Percentiles rank a stretch among this genome's conserved stretches.
phyloP scores from a whole-genome alignment of 2,888 invertebrate species.

The Hirudinaria manillensis region DNA sequence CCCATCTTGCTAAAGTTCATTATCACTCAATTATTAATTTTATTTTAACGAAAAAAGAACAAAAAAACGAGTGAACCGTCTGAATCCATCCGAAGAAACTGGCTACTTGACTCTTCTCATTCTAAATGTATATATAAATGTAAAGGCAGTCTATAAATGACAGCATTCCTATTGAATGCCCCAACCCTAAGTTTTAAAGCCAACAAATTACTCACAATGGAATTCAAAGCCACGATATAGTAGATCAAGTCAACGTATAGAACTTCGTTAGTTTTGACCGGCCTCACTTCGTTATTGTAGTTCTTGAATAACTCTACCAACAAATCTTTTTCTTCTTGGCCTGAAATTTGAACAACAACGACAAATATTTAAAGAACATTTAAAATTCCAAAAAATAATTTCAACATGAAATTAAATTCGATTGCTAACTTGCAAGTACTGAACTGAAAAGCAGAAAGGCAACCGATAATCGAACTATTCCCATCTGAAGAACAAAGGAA shows the following conservation, averaged over 20 bases:
- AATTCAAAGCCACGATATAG: not conserved
- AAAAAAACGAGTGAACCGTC: not conserved
- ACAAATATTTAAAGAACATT: too few relatives aligned
- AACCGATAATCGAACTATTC: too few relatives aligned
- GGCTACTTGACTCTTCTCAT: not conserved
- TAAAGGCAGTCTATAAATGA: not conserved
- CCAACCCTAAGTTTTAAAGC: not conserved
- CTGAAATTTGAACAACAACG: not conserved
- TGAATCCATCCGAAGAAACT: not conserved
- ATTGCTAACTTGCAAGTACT: too few relatives aligned
- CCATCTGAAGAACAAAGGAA: too few relatives aligned
- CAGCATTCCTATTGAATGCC: not conserved
- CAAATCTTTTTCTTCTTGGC: not conserved
- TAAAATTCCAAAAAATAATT: too few relatives aligned
- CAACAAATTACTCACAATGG: slow-evolving; percentile 3
- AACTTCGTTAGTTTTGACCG: not conserved
- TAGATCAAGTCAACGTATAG: not conserved
- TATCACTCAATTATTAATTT: not conserved
- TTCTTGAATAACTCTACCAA: not conserved
- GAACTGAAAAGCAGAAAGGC: too few relatives aligned
- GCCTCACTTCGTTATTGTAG: not conserved
- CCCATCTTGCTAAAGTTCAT: not conserved
- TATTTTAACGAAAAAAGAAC: not conserved
- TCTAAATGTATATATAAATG: not conserved
- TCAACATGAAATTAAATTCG: too few relatives aligned